These are phyloP conservation scores for Vireo griseus DNA, from an alignment of 2,797 vertebrate genomes.

Conservation along the genomic window DNA sequence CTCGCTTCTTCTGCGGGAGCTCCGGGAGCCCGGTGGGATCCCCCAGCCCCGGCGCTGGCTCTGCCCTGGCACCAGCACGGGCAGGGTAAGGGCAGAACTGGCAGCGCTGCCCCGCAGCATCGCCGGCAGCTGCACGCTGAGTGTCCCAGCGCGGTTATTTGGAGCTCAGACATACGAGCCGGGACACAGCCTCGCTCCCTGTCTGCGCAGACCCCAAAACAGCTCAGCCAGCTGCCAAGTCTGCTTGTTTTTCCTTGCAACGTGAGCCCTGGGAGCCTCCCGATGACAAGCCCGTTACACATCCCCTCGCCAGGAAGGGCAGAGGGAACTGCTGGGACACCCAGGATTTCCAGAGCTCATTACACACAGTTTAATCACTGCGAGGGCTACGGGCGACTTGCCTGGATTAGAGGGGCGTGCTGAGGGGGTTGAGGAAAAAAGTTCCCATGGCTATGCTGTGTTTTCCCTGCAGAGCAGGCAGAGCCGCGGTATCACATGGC, in stretches of 20 bases:
- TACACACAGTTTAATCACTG: not conserved
- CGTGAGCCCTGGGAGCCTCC: not conserved
- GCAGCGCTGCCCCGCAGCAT: not conserved
- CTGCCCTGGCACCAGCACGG: not conserved
- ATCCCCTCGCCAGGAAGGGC: not conserved
- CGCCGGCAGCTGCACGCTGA: not conserved
- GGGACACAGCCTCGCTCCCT: not conserved
- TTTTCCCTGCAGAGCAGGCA: not conserved
- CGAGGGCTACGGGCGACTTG: not conserved
- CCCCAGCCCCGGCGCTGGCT: not conserved
- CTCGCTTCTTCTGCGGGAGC: fast-evolving
- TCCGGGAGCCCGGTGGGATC: fast-evolving
- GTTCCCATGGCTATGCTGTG: not conserved
- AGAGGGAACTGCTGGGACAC: not conserved
- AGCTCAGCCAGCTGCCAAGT: not conserved
- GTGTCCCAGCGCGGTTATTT: not conserved
- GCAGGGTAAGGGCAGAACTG: not conserved
- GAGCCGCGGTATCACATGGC: not conserved
- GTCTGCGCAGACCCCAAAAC: not conserved
- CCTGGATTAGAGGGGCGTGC: not conserved
- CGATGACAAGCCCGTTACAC: not conserved
- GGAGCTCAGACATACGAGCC: not conserved
- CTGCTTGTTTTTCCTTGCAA: not conserved
- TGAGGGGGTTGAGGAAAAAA: not conserved
- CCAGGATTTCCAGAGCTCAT: not conserved